A percentile compares a stretch with the other conserved stretches of the same genome.
These are phyloP conservation scores for Lepidurus apus DNA, from an alignment of 1,140 invertebrate genomes.

Conservation along the genomic window DNA sequence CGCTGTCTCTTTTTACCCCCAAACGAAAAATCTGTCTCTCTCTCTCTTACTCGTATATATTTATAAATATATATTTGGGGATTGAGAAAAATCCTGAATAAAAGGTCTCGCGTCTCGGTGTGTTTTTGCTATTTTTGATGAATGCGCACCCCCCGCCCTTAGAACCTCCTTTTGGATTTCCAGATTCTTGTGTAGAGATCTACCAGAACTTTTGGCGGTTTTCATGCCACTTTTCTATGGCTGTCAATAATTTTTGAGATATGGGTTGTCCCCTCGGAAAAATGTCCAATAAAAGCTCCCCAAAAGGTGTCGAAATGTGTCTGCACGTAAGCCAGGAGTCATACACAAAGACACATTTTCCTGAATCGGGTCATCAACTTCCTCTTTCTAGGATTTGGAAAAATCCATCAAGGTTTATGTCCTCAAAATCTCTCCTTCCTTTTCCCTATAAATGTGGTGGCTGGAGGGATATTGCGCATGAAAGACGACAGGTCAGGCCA, in stretches of 20 bases:
- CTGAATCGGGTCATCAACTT: slow-evolving; percentile 6
- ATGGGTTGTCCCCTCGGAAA: background rate
- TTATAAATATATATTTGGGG: background rate
- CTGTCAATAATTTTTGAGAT: slow-evolving; percentile 22
- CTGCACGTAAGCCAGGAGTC: slow-evolving; percentile 16
- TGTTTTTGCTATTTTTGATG: slow-evolving; percentile 22
- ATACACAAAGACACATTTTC: background rate
- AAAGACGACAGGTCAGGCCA: slow-evolving; percentile 2
- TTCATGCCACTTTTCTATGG: slow-evolving; percentile 11
- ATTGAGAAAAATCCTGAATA: slow-evolving; percentile 2
- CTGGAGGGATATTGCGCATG: background rate
- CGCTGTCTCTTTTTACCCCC: background rate
- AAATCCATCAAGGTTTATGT: background rate
- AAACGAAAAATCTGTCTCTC: slow-evolving; percentile 11
- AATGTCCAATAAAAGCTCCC: background rate
- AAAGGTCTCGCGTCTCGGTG: background rate
- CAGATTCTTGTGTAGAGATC: too few species aligned
- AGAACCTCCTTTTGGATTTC: background rate
- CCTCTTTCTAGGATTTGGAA: background rate
- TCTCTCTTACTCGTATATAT: background rate
- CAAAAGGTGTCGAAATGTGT: slow-evolving; percentile 14
- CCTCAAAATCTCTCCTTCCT: background rate
- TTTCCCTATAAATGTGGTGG: background rate
- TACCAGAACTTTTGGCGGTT: background rate
- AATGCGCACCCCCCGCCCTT: background rate